Evolutionary conservation across 2,113 vertebrate species (phyloP).

Genomic region (Cephalophus harveyi): DNA sequence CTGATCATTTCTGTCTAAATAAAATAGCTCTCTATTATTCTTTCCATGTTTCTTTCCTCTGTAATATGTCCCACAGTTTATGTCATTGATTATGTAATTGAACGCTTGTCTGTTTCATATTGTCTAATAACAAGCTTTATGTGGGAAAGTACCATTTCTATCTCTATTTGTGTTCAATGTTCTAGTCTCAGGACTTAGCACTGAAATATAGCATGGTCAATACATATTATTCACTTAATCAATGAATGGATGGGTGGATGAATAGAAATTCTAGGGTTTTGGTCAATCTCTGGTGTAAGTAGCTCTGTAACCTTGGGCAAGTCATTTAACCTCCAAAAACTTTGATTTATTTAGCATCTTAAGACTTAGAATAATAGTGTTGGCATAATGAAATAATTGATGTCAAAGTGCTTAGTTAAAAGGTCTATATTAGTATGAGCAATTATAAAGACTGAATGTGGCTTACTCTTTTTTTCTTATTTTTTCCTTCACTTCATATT

Average conservation of each 20-base stretch:
- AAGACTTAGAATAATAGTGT: not conserved
- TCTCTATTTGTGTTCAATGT: not conserved
- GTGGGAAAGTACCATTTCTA: not conserved
- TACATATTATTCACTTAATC: not conserved
- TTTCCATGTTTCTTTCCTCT: not conserved
- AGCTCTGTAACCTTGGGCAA: not conserved
- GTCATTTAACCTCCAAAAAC: not conserved
- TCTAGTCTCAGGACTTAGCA: not conserved
- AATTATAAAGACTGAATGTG: not conserved
- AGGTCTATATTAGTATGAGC: not conserved
- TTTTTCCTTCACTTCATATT: conserved; percentile 9
- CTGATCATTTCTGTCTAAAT: not conserved
- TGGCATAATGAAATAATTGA: not conserved
- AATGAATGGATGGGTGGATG: not conserved
- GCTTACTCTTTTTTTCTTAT: not conserved
- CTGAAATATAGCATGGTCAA: not conserved
- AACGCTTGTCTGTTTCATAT: not conserved
- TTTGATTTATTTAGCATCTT: not conserved
- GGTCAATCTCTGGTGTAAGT: not conserved
- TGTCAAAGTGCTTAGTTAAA: not conserved
- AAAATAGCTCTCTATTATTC: not conserved
- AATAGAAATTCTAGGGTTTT: not conserved
- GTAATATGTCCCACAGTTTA: not conserved
- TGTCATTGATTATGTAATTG: not conserved
- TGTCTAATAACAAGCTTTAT: not conserved